Base-by-base conservation (phyloP, 2,888 invertebrate genomes). In the Liodrosophila aerea region DNA sequence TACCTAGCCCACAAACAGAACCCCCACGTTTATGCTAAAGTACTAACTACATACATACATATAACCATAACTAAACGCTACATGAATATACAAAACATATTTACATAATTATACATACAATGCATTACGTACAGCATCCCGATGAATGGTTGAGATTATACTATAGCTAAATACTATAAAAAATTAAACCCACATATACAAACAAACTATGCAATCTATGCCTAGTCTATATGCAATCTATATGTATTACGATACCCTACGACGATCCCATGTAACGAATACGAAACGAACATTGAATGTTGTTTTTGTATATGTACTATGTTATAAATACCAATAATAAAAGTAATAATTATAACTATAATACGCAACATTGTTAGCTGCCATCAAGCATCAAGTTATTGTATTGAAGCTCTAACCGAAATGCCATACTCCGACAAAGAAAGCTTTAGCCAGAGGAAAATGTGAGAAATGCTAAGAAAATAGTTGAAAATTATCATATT, bases 251-350 rank as follows among this genome's bases (percentile, higher is more conserved):
- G 22, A 13, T 22, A 9, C 18, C 11, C 27, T 27, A 41, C 27
- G 11, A 7, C 15, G 31, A 22, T 52, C 9, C 11, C 47, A 46
- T 51, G 46, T n/a, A 60, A 49, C 33, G 44, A 54, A 53, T 50
- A 46, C n/a, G 30, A 47, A 39, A 36, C 9, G 15, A 27, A 46
- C 57, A 83, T 64, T 76, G 43, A 77, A 70, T 81, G 78, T 77
- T 77, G 78, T 73, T 60, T 68, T 50, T 64, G 76, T 74, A 52
- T 31, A 58, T 65, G 75, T 76, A 54, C 22, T 66, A 64, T 83
- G 56, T 73, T 77, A 71, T 51, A 43, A 56, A 60, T 36, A 63
- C 40, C 41, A 34, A 68, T 41, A 27, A 30, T 39, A 49, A 56
- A 12, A 27, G 16, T 15, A 36, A 47, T 37, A 51, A 44, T 31